Conservation (phyloP, 2,113 vertebrate genomes). For the Nansenia antarctica region DNA sequence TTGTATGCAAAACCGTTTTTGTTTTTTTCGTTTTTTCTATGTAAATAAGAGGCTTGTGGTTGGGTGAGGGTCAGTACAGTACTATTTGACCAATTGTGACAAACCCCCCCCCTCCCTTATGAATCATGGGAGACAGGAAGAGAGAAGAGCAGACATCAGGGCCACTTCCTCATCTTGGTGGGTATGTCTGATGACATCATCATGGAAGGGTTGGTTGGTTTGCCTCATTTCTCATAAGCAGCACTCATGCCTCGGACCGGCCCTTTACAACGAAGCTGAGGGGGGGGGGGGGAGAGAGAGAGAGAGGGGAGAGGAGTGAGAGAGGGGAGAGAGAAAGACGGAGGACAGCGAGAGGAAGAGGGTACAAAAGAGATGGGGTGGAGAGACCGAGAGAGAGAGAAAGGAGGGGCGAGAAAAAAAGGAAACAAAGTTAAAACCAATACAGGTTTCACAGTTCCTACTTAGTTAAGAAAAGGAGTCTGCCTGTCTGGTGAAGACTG, state of each 20-base stretch:
- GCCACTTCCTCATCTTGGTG: constrained; percentile 54
- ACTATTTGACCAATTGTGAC: constrained; percentile 78
- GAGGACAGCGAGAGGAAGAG: not conserved
- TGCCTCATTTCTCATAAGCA: constrained; percentile 91
- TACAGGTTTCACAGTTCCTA: not conserved
- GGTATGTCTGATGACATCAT: constrained; percentile 67
- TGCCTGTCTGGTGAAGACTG: not conserved
- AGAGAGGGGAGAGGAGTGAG: constrained; percentile 3
- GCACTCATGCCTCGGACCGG: constrained; percentile 96
- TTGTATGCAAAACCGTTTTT: constrained; percentile 62
- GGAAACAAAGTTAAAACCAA: not conserved
- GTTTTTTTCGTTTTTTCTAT: constrained; percentile 35
- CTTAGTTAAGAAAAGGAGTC: not conserved
- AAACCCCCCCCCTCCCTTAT: constrained; percentile 71
- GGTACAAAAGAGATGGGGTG: too few species aligned
- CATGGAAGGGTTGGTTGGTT: constrained; percentile 69
- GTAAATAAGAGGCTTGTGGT: constrained; percentile 61
- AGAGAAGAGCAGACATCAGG: constrained; percentile 47
- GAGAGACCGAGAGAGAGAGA: too few species aligned
- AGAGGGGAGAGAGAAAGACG: not conserved
- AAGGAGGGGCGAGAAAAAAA: not conserved
- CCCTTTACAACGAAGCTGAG: constrained; percentile 91
- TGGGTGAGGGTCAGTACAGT: constrained; percentile 64
- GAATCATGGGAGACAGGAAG: constrained; percentile 64
- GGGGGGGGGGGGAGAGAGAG: not conserved